A percentile compares a stretch with the other conserved stretches of the same genome.
Evolutionary conservation across 2,888 invertebrate genomes (phyloP).

Genomic region (Mamestra brassicae): DNA sequence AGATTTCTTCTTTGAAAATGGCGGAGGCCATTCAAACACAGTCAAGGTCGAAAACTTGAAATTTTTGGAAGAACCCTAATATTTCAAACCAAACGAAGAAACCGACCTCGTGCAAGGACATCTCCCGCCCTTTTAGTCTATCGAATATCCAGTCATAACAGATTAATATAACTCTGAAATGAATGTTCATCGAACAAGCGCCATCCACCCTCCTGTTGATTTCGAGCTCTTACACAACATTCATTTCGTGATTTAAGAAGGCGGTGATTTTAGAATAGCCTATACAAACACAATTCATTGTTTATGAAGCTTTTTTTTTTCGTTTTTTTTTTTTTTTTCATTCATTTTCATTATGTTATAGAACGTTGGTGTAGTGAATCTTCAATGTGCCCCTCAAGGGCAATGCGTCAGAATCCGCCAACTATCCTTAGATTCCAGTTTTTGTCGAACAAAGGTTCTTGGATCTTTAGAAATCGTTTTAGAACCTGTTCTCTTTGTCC

Average conservation of each 20-base stretch:
- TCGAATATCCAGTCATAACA: constrained; percentile 15
- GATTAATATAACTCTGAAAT: constrained; percentile 17
- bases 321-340: too few relatives aligned
- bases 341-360: not conserved
- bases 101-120: constrained; percentile 1
- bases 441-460: not conserved
- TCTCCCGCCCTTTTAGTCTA: not conserved
- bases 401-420: constrained; percentile 3
- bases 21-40: not conserved
- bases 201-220: constrained; percentile 38
- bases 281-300: too few relatives aligned
- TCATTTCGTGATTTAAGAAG: not conserved
- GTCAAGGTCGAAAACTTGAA: not conserved
- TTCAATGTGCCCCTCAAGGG: not conserved
- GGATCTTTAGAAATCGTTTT: constrained; percentile 8
- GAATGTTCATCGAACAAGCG: constrained; percentile 6
- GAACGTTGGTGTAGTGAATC: not conserved
- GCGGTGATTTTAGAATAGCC: not conserved
- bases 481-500: constrained; percentile 11
- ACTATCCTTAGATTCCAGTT: constrained; percentile 11
- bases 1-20: too few relatives aligned
- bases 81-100: not conserved
- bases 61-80: not conserved
- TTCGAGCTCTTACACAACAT: constrained; percentile 1
- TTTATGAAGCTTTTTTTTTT: too few relatives aligned